Conservation (phyloP, 2,113 vertebrate genomes). For the Anarhynchus alexandrinus region DNA sequence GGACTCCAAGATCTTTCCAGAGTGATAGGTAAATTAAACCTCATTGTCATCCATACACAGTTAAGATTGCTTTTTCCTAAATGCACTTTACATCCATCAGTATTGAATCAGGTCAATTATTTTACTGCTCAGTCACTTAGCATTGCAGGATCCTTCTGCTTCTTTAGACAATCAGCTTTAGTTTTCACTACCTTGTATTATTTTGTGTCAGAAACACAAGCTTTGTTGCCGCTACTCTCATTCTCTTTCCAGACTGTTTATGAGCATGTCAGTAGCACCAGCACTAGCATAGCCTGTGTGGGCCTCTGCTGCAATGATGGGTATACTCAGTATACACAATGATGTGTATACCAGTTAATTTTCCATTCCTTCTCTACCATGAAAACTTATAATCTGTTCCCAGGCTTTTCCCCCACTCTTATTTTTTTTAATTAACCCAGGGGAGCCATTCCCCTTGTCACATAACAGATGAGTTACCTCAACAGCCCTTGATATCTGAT, state of each 20-base stretch:
- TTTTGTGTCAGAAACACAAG: not conserved
- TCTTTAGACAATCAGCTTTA: not conserved
- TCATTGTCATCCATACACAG: not conserved
- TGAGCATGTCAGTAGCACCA: not conserved
- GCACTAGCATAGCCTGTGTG: rapidly evolving
- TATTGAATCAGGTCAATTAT: not conserved
- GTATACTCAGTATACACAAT: not conserved
- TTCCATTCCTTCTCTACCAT: not conserved
- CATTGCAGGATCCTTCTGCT: not conserved
- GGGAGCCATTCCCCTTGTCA: not conserved
- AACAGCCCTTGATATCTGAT: not conserved
- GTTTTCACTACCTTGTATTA: not conserved
- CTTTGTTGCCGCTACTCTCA: not conserved
- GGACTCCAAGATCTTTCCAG: not conserved
- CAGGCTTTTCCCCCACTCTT: not conserved
- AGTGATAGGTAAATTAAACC: not conserved
- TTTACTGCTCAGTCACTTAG: not conserved
- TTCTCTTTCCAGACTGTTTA: not conserved
- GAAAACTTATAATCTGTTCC: not conserved
- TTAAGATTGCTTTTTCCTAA: not conserved
- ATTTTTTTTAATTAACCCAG: not conserved
- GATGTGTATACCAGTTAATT: not conserved
- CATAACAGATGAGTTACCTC: not conserved
- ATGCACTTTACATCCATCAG: not conserved
- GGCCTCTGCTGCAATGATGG: not conserved